Base-by-base conservation (phyloP, 2,797 vertebrate genomes). In the Mus caroli region DNA sequence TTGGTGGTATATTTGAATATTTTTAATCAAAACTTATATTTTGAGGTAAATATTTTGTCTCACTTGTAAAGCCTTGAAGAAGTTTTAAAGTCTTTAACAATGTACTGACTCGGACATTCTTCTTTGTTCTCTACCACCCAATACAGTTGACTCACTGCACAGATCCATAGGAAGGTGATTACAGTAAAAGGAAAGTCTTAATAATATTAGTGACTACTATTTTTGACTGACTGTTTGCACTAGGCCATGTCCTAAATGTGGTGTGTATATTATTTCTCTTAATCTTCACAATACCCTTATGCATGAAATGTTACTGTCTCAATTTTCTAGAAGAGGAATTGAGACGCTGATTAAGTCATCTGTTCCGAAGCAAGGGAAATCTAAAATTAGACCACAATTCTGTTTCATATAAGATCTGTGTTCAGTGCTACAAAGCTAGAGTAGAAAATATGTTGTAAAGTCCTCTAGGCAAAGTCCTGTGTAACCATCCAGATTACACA, bases 161-260 rank as follows among this genome's bases (percentile, higher is more conserved):
- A 94, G 88, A 93, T 89, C 84, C 91, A 37, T 73, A 78, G 88
- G 60, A 95, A 97, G 85, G 9, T 78, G 95, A 93, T 28, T 46
- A 62, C 67, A 92, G n/a, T 79, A 64, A 46, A 76, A 91, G 24
- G 79, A 43, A 92, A 96, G 88, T 90, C 75, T 83, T 96, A 92
- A 90, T 88, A 93, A 71, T 80, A 88, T 80, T 79, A 96, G n/a
- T 92, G 54, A 73, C 58, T 95, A 78, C 69, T 90, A 93, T 95
- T 92, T 88, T 78, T 83, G 80, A 87, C 71, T 56, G 14, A 50
- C 60, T 90, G 12, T 50, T 92, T 95, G 15, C n/a, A 79, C 75
- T 11, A 37, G 34, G 56, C 0, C 46, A 43, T 95, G 67, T 69
- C 40, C 83, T 95, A 93, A 96, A 90, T 76, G 19, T 40, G 6